These are phyloP conservation scores for Arvicanthis niloticus DNA, from an alignment of 2,113 vertebrate genomes.

Conservation along the genomic window DNA sequence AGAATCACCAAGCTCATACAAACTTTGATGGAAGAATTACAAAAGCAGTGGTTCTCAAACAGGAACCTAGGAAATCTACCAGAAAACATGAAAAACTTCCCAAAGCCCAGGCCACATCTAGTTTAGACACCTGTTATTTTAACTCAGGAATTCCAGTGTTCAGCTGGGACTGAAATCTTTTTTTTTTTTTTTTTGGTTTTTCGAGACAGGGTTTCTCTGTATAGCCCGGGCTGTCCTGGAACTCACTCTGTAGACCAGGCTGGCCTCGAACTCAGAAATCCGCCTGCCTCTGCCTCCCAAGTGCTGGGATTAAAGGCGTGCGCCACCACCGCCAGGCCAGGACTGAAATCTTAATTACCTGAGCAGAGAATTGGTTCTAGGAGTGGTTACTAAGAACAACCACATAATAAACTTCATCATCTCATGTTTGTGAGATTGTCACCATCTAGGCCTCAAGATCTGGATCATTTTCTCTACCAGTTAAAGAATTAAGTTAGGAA, in stretches of 20 bases:
- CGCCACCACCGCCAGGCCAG: too few species aligned
- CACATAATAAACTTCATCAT: neutral
- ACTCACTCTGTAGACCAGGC: too few species aligned
- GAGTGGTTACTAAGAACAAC: neutral
- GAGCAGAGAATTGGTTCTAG: neutral
- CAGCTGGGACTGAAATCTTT: neutral
- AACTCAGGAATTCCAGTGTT: neutral
- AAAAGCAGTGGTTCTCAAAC: neutral
- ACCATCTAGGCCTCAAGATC: neutral
- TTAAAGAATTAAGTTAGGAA: neutral
- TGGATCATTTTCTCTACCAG: neutral
- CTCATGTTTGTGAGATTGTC: neutral
- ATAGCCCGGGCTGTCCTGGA: too few species aligned
- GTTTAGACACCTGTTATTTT: accelerated
- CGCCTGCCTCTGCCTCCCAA: too few species aligned
- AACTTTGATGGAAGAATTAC: neutral
- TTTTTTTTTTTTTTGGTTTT: too few species aligned
- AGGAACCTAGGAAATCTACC: neutral
- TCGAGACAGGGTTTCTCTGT: too few species aligned
- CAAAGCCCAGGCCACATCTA: too few species aligned
- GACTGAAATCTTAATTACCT: neutral
- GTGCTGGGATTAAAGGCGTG: too few species aligned
- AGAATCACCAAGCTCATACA: neutral
- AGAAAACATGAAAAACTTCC: neutral
- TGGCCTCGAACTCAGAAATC: too few species aligned